Evolutionary conservation across 2,113 vertebrate genomes (phyloP).

Genomic region (Cettia cetti): DNA sequence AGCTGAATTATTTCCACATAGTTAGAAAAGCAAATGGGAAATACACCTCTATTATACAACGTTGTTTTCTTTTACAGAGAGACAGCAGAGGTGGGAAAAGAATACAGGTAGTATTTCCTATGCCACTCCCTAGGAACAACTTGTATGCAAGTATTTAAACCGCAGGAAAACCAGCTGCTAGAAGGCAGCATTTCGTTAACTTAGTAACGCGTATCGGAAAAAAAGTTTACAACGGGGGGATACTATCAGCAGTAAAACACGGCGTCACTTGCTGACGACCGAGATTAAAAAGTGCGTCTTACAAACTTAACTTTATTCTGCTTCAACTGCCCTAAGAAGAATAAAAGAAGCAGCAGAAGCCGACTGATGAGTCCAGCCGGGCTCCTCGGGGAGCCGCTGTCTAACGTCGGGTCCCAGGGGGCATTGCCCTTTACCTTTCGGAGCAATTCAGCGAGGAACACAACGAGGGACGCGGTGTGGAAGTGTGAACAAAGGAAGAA

Average conservation of each 20-base stretch:
- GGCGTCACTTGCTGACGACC: background rate
- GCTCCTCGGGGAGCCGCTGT: background rate
- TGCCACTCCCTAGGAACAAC: background rate
- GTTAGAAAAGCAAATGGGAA: background rate
- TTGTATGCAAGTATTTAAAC: background rate
- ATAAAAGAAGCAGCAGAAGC: background rate
- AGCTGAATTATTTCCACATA: background rate
- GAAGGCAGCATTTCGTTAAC: background rate
- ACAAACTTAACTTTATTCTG: background rate
- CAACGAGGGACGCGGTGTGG: background rate
- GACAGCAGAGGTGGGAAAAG: background rate
- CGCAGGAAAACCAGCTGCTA: background rate
- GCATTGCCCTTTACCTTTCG: background rate
- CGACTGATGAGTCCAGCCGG: background rate
- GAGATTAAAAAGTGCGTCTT: background rate
- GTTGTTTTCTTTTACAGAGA: background rate
- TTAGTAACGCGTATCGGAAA: background rate
- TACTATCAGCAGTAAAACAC: background rate
- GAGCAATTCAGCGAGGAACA: background rate
- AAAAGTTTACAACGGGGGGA: background rate
- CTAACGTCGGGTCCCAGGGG: background rate
- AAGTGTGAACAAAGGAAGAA: conserved; percentile 34
- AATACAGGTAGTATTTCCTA: background rate
- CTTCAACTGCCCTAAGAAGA: background rate
- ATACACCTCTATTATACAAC: background rate